These are phyloP conservation scores for Cordilura impudica DNA, from an alignment of 2,888 invertebrate species.

Conservation along the genomic window DNA sequence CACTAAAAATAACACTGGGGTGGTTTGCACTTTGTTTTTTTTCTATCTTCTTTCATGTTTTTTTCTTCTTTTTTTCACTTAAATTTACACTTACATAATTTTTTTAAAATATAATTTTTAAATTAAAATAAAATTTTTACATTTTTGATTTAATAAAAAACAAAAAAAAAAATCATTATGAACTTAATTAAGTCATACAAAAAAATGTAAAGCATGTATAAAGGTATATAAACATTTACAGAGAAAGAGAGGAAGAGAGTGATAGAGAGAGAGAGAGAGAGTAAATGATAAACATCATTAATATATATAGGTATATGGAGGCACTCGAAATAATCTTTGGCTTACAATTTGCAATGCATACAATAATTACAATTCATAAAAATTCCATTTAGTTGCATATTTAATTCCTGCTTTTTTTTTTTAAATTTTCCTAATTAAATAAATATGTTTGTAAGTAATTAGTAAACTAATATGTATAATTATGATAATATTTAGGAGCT, in stretches of 20 bases:
- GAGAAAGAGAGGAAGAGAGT: too few species aligned
- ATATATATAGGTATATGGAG: constrained; percentile 38
- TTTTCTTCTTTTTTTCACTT: constrained; percentile 1
- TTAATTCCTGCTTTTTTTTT: too few species aligned
- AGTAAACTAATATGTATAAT: not conserved
- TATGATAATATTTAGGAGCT: not conserved
- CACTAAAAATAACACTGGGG: constrained; percentile 60
- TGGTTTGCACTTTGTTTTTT: constrained; percentile 49
- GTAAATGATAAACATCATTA: constrained; percentile 1
- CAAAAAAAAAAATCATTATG: not conserved
- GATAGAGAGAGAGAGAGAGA: not conserved
- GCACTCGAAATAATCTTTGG: constrained; percentile 59
- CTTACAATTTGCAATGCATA: constrained; percentile 35
- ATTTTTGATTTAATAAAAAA: not conserved
- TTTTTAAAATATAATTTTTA: constrained; percentile 5
- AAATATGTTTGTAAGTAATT: constrained; percentile 20
- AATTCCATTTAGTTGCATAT: not conserved
- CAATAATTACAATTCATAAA: not conserved
- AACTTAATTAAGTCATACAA: not conserved
- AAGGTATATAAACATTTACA: not conserved
- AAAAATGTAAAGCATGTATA: not conserved
- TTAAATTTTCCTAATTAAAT: constrained; percentile 17
- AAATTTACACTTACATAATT: constrained; percentile 7
- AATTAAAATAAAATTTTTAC: constrained; percentile 5
- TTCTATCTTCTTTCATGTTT: not conserved